Evolutionary conservation across 2,888 invertebrate species (phyloP).

Genomic region (Calameuta pallipes): DNA sequence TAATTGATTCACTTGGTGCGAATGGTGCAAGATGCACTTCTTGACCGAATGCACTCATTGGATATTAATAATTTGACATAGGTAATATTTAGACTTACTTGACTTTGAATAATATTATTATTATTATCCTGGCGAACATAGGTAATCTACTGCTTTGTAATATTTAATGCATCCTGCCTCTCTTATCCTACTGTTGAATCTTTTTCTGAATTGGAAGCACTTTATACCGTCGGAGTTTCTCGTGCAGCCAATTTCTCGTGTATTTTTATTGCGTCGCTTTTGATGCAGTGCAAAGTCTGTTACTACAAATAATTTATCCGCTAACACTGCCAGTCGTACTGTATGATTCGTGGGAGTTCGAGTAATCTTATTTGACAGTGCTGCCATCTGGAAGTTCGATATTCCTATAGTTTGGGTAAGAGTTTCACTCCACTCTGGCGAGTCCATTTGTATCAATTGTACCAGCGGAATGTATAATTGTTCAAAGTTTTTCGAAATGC

Average conservation of each 20-base stretch:
- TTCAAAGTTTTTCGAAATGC: neutral
- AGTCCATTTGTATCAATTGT: slow-evolving; percentile 31
- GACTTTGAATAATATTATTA: neutral
- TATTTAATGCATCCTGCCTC: neutral
- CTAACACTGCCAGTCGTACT: slow-evolving; percentile 20
- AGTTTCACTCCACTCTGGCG: slow-evolving; percentile 13
- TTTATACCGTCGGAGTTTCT: neutral
- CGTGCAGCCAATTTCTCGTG: slow-evolving; percentile 8
- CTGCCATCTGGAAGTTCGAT: slow-evolving; percentile 26
- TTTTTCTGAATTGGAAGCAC: neutral
- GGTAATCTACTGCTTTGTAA: neutral
- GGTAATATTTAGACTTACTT: neutral
- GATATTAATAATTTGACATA: neutral
- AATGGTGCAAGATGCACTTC: neutral
- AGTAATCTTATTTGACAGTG: slow-evolving; percentile 44
- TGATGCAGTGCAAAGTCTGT: slow-evolving; percentile 22
- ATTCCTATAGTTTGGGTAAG: neutral
- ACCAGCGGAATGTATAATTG: neutral
- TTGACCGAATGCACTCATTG: neutral
- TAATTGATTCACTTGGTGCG: neutral
- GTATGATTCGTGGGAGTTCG: slow-evolving; percentile 26
- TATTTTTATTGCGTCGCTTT: slow-evolving; percentile 29
- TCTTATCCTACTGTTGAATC: neutral
- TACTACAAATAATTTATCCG: slow-evolving; percentile 48
- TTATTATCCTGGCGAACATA: neutral